A percentile compares a stretch with the other conserved stretches of the same genome.
Conservation (phyloP, 2,797 vertebrate genomes). For the Aeoliscus strigatus region DNA sequence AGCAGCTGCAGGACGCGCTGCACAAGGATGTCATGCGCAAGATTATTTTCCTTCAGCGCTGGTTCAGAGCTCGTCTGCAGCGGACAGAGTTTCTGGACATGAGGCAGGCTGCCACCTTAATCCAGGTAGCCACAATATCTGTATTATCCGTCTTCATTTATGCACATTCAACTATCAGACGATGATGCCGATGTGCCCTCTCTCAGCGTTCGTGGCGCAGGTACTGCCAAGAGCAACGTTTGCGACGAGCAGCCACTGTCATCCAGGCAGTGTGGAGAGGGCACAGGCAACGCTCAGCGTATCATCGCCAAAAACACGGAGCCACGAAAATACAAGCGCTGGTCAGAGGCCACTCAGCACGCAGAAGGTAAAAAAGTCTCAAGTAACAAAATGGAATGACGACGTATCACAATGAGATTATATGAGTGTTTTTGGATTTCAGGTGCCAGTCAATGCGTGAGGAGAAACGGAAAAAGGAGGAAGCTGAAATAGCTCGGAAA, state of each 20-base stretch:
- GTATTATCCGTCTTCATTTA: background rate
- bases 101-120: slow-evolving; percentile 74
- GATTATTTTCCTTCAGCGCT: slow-evolving; percentile 91
- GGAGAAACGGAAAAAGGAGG: slow-evolving; percentile 67
- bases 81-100: slow-evolving; percentile 81
- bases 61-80: slow-evolving; percentile 84
- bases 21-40: slow-evolving; percentile 92
- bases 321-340: slow-evolving; percentile 84
- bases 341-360: slow-evolving; percentile 83
- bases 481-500: slow-evolving; percentile 16
- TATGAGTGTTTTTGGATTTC: slow-evolving; percentile 14
- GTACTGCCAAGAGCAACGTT: slow-evolving; percentile 64
- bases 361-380: slow-evolving; percentile 77
- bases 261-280: slow-evolving; percentile 87
- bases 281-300: slow-evolving; percentile 65
- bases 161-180: background rate
- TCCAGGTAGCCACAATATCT: slow-evolving; percentile 78
- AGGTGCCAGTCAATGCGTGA: slow-evolving; percentile 70
- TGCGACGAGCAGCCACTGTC: slow-evolving; percentile 64
- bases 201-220: slow-evolving; percentile 81
- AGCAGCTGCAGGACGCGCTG: slow-evolving; percentile 86
- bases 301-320: slow-evolving; percentile 54
- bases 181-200: background rate
- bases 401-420: background rate
- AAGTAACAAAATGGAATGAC: background rate